Evolutionary conservation across 2,888 invertebrate species (phyloP).

Genomic region (Anorthoa munda): DNA sequence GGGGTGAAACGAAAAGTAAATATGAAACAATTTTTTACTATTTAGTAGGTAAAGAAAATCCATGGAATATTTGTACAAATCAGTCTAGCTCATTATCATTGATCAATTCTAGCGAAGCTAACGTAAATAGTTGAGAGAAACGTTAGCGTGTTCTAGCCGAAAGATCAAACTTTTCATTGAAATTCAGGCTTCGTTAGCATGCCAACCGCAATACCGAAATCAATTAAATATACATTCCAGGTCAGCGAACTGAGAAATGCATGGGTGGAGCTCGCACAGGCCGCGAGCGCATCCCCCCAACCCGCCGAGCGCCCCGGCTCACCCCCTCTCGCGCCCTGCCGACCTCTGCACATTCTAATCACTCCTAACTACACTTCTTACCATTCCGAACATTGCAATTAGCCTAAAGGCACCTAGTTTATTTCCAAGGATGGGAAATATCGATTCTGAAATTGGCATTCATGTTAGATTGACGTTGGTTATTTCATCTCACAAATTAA

Average conservation of each 20-base stretch:
- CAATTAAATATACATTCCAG: slow-evolving; percentile 86
- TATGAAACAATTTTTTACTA: not conserved
- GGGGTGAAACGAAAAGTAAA: not conserved
- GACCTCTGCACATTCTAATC: slow-evolving; percentile 60
- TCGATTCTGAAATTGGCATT: not conserved
- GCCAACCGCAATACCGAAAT: slow-evolving; percentile 81
- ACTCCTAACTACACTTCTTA: slow-evolving; percentile 50
- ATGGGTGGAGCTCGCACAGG: slow-evolving; percentile 72
- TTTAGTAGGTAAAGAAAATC: not conserved
- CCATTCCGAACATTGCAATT: slow-evolving; percentile 41
- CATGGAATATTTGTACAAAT: slow-evolving; percentile 4
- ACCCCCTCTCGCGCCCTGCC: slow-evolving; percentile 18
- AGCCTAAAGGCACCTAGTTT: slow-evolving; percentile 27
- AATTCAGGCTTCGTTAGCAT: slow-evolving; percentile 76
- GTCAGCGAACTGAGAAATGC: slow-evolving; percentile 85
- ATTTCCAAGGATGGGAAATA: slow-evolving; percentile 7
- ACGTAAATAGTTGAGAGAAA: too few relatives aligned
- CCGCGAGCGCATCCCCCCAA: slow-evolving; percentile 21
- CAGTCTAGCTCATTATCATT: slow-evolving; percentile 21
- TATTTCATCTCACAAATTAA: not conserved
- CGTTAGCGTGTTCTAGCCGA: slow-evolving; percentile 53
- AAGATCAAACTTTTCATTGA: slow-evolving; percentile 76
- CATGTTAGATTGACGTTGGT: not conserved
- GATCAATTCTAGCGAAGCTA: slow-evolving; percentile 29
- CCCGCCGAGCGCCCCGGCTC: slow-evolving; percentile 17